Evolutionary conservation across 2,797 vertebrate genomes (phyloP).

Genomic region (Masticophis lateralis): DNA sequence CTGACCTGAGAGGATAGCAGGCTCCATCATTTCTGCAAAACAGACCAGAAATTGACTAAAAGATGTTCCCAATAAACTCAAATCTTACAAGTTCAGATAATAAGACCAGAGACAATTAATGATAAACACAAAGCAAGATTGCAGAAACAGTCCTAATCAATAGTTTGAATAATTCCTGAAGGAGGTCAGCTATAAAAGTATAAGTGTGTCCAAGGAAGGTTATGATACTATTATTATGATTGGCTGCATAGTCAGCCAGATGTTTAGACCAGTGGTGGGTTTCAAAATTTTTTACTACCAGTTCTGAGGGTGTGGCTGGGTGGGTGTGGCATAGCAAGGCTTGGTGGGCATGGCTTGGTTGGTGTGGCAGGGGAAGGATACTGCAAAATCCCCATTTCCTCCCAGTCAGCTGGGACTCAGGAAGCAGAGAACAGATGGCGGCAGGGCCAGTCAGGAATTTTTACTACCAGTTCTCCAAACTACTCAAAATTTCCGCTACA

Average conservation of each 20-base stretch:
- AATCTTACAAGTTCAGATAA: not conserved
- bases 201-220: not conserved
- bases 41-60: not conserved
- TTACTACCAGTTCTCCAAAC: too few relatives aligned
- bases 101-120: not conserved
- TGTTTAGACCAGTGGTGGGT: not conserved
- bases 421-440: too few relatives aligned
- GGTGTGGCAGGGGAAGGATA: too few relatives aligned
- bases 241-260: not conserved
- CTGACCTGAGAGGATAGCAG: not conserved
- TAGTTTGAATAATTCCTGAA: not conserved
- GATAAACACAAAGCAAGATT: not conserved
- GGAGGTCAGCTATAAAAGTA: not conserved
- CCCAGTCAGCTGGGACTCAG: too few relatives aligned
- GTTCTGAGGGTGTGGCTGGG: too few relatives aligned
- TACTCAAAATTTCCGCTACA: too few relatives aligned
- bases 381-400: too few relatives aligned
- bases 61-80: not conserved
- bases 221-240: not conserved
- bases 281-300: too few relatives aligned
- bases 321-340: too few relatives aligned
- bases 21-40: not conserved
- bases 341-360: too few relatives aligned
- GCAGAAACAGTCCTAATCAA: not conserved
- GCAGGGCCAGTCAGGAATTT: too few relatives aligned